Evolutionary conservation across 1,140 invertebrate genomes (phyloP).

Genomic region (Aphis gossypii): DNA sequence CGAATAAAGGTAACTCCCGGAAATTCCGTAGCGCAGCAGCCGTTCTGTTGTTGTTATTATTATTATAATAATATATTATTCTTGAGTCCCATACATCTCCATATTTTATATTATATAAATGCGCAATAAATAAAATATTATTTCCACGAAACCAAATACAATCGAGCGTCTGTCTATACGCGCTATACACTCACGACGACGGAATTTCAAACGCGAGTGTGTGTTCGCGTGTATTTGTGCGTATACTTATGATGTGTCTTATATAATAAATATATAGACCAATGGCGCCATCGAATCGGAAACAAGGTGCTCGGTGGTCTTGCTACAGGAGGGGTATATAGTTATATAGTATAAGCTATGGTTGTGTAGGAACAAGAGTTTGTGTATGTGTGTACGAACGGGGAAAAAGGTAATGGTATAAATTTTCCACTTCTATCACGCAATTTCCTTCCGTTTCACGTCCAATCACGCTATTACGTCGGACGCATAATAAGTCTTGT

Average conservation of each 20-base stretch:
- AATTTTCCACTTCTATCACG: constrained; percentile 57
- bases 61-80: neutral
- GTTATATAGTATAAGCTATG: neutral
- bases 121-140: neutral
- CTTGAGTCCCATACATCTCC: neutral
- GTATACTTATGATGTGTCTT: neutral
- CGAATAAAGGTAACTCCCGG: constrained; percentile 33
- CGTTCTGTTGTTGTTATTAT: neutral
- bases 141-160: neutral
- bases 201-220: neutral
- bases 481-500: constrained; percentile 57
- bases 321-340: neutral
- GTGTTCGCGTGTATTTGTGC: neutral
- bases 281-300: constrained; percentile 53
- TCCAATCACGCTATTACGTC: constrained; percentile 57
- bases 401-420: constrained; percentile 50
- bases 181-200: neutral
- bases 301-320: constrained; percentile 41
- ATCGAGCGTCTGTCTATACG: neutral
- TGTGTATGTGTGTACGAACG: neutral
- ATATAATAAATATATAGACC: constrained; percentile 10
- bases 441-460: constrained; percentile 57
- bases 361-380: neutral
- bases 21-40: neutral
- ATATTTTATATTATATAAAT: neutral